A percentile compares a stretch with the other conserved stretches of the same genome.
phyloP scores from a whole-genome alignment of 2,797 vertebrate species.

The Cyclura pinguis region DNA sequence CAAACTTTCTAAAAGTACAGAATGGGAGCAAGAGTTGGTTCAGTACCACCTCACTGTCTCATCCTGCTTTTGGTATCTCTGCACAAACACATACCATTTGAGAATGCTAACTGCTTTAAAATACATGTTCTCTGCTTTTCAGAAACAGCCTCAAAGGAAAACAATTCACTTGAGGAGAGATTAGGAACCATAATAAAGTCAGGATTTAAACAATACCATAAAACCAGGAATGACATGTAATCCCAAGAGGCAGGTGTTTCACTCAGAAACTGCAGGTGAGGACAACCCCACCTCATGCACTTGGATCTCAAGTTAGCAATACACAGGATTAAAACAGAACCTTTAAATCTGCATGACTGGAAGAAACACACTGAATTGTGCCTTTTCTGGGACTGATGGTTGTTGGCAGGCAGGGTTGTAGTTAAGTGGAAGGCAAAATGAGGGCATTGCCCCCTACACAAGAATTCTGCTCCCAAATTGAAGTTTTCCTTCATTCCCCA shows the following conservation, averaged over 20 bases:
- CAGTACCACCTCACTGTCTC: not conserved
- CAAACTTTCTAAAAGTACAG: no score
- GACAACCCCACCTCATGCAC: no score
- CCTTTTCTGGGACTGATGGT: not conserved
- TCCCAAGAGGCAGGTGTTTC: no score
- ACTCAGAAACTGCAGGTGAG: no score
- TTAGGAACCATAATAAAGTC: not conserved
- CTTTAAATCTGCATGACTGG: not conserved
- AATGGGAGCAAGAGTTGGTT: not conserved
- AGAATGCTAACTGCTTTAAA: not conserved
- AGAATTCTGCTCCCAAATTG: no score
- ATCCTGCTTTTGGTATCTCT: not conserved
- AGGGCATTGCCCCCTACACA: no score
- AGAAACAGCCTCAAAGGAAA: not conserved
- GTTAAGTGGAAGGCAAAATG: no score
- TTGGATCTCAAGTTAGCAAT: no score
- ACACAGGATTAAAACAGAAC: not conserved
- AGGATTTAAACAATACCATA: not conserved
- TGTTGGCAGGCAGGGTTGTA: not conserved
- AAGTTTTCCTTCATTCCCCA: no score
- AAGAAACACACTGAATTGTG: not conserved
- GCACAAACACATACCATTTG: not conserved
- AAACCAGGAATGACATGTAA: no score
- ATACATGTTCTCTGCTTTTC: not conserved
- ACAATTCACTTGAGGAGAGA: not conserved